Conservation (phyloP, 2,113 vertebrate species). For the Festucalex cinctus region DNA sequence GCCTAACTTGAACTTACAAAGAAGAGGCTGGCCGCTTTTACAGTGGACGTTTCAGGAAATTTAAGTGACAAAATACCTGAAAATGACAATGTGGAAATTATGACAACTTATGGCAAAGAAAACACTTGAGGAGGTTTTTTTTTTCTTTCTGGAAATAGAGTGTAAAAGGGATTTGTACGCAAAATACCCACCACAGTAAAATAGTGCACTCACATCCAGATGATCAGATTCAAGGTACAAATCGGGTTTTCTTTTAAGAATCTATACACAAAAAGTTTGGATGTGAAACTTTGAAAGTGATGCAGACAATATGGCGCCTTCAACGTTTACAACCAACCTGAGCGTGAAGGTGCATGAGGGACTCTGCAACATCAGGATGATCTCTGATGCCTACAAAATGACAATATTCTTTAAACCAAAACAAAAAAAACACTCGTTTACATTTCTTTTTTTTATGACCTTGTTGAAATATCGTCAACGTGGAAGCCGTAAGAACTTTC, state of each 20-base stretch:
- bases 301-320: conserved; percentile 32
- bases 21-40: conserved; percentile 88
- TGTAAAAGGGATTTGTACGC: neutral
- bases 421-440: neutral
- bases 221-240: conserved; percentile 82
- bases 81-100: conserved; percentile 2
- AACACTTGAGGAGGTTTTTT: too few relatives aligned
- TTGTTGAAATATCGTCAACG: conserved; percentile 89
- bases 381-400: conserved; percentile 84
- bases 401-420: conserved; percentile 13
- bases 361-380: conserved; percentile 98
- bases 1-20: conserved; percentile 81
- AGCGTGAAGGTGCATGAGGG: conserved; percentile 97
- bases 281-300: neutral
- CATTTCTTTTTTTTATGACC: too few relatives aligned
- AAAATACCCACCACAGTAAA: conserved; percentile 89
- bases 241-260: conserved; percentile 89
- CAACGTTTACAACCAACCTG: conserved; percentile 81
- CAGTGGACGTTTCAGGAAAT: conserved; percentile 89
- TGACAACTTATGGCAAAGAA: neutral
- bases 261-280: conserved; percentile 59
- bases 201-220: conserved; percentile 87
- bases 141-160: neutral
- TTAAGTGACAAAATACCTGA: conserved; percentile 90
- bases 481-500: conserved; percentile 85